A percentile compares a stretch with the other conserved stretches of the same genome.
These are phyloP conservation scores for Sapayoa aenigma DNA, from an alignment of 2,113 vertebrate genomes.

Conservation along the genomic window DNA sequence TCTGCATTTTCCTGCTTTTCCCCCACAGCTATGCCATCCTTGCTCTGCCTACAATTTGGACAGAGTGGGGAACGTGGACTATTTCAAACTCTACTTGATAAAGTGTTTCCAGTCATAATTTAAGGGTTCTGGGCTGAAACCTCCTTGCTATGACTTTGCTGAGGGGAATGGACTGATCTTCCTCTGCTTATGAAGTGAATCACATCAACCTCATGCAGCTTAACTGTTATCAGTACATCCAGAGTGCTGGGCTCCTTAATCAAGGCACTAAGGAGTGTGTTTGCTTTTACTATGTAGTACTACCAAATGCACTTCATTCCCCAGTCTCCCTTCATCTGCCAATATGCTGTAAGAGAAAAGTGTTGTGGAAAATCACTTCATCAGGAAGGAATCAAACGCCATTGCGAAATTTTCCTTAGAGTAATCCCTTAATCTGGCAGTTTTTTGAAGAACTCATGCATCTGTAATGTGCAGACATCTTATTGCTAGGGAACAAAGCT, in stretches of 20 bases:
- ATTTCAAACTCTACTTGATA: background rate
- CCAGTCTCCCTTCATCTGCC: background rate
- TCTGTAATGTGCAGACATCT: slow-evolving; percentile 16
- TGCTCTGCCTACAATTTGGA: background rate
- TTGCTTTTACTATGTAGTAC: background rate
- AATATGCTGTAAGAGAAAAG: background rate
- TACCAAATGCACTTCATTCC: background rate
- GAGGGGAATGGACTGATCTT: background rate
- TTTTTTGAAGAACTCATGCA: background rate
- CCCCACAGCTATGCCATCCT: background rate
- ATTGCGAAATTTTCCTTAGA: slow-evolving; percentile 47
- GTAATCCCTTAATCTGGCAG: slow-evolving; percentile 4
- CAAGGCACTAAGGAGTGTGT: background rate
- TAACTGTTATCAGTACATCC: background rate
- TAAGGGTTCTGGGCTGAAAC: background rate
- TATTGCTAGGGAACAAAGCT: slow-evolving; percentile 37
- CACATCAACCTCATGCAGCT: background rate
- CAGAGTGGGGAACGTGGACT: background rate
- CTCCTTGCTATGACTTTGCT: background rate
- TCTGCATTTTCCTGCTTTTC: background rate
- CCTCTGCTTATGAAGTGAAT: background rate
- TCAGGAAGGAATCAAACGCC: slow-evolving; percentile 24
- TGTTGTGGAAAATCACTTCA: slow-evolving; percentile 57
- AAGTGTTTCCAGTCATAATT: background rate
- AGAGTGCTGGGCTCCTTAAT: background rate